phyloP scores from a whole-genome alignment of 2,797 vertebrate genomes.

The Lates japonicus region DNA sequence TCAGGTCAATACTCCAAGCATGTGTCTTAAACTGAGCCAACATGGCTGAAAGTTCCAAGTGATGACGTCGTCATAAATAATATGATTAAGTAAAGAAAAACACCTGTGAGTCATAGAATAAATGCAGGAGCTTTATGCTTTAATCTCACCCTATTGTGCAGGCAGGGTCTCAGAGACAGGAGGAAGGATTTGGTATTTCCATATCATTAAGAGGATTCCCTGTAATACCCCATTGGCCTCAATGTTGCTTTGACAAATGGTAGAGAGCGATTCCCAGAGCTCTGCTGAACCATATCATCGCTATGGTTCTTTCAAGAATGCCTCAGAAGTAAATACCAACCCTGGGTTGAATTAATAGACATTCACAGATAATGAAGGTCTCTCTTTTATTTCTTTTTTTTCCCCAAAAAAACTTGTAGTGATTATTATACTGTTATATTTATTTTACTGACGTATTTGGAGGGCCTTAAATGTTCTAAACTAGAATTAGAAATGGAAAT shows the following conservation, averaged over 20 bases:
- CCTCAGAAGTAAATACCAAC: slow-evolving; percentile 48
- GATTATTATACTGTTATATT: not conserved
- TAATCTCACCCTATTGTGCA: slow-evolving; percentile 74
- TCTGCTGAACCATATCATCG: slow-evolving; percentile 51
- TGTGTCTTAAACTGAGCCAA: slow-evolving; percentile 14
- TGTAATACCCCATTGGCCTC: slow-evolving; percentile 82
- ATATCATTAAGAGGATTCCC: slow-evolving; percentile 84
- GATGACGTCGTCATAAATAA: slow-evolving; percentile 44
- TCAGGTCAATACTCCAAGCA: slow-evolving; percentile 54
- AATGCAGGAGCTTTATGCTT: slow-evolving; percentile 65
- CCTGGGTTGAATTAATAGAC: slow-evolving; percentile 26
- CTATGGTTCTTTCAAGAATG: slow-evolving; percentile 56
- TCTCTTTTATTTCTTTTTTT: not conserved
- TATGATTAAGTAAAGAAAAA: slow-evolving; percentile 44
- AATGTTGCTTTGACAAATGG: slow-evolving; percentile 76
- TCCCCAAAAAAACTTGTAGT: not conserved
- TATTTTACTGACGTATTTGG: not conserved
- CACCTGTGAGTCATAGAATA: slow-evolving; percentile 60
- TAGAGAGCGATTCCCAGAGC: slow-evolving; percentile 65
- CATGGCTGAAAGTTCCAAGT: slow-evolving; percentile 3
- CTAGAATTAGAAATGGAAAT: slow-evolving; percentile 4
- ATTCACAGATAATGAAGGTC: slow-evolving; percentile 17
- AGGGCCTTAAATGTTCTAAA: not conserved
- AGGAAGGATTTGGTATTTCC: slow-evolving; percentile 81
- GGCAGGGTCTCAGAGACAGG: slow-evolving; percentile 64